phyloP scores from a whole-genome alignment of 2,113 vertebrate genomes.

The Channa maculata region DNA sequence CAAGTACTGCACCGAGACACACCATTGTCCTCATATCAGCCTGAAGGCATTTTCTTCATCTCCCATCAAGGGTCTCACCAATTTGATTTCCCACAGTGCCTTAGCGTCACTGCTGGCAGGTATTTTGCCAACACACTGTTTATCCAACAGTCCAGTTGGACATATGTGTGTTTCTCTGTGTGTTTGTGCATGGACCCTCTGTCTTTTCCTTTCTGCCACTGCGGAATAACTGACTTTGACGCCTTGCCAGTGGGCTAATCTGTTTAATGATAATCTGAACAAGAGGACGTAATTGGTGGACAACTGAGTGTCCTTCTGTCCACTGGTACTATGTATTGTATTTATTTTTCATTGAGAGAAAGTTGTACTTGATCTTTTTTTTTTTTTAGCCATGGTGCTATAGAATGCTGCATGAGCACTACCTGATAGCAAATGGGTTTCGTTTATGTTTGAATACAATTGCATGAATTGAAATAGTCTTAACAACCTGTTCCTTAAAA shows the following conservation, averaged over 20 bases:
- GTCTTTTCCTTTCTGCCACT: constrained; percentile 34
- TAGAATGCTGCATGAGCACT: no score
- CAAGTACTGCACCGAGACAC: constrained; percentile 7
- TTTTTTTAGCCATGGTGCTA: no score
- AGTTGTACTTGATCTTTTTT: neutral
- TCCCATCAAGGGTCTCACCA: constrained; percentile 36
- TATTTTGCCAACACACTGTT: constrained; percentile 51
- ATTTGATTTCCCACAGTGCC: constrained; percentile 54
- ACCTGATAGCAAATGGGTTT: no score
- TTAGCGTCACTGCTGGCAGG: constrained; percentile 32
- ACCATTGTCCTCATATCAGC: constrained; percentile 18
- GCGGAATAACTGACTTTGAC: constrained; percentile 69
- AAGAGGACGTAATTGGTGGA: constrained; percentile 82
- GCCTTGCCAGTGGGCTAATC: constrained; percentile 81
- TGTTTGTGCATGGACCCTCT: neutral
- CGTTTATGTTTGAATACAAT: no score
- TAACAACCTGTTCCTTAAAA: no score
- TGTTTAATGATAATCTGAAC: constrained; percentile 85
- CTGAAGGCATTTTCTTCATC: constrained; percentile 47
- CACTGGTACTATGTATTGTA: neutral
- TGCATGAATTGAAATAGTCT: no score
- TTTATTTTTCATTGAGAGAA: neutral
- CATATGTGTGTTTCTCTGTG: neutral
- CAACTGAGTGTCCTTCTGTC: constrained; percentile 46
- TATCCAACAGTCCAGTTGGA: constrained; percentile 17